Conservation (phyloP, 2,113 vertebrate species). For the human (Homo sapiens) region GRCh38 chr5:9039001-9039500, state of each 20-base stretch:
- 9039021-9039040: not conserved
- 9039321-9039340: conserved; percentile 32
- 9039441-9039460: accelerated
- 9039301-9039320: not conserved
- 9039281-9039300: not conserved
- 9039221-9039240: accelerated
- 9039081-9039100: not conserved
- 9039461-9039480: not conserved
- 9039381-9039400: accelerated
- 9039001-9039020: no score
- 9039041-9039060: not conserved
- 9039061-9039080: not conserved
- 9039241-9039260: accelerated
- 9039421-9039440: accelerated
- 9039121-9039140: not conserved
- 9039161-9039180: not conserved
- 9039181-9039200: not conserved
- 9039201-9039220: not conserved
- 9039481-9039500: not conserved
- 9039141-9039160: not conserved
- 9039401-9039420: not conserved
- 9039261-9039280: accelerated
- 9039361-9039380: not conserved
- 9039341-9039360: not conserved
- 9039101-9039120: no score